Base-by-base conservation (phyloP, 2,888 invertebrate species). In the Marronus borbonicus region DNA sequence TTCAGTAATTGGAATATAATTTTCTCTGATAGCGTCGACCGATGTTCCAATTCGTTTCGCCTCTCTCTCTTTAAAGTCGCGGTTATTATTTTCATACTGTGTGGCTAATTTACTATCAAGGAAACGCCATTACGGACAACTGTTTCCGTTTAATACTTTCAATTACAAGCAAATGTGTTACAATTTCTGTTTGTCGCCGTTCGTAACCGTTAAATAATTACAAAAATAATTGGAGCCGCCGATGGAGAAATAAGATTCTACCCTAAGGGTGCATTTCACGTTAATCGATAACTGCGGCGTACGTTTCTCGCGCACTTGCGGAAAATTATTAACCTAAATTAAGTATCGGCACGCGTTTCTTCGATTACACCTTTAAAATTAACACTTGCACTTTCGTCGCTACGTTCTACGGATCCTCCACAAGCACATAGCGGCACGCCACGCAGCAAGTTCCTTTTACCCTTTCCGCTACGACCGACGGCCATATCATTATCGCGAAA, bases 301-400 rank as follows among this genome's bases (percentile, higher is more conserved):
- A 66, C 24, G 20, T 44, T 44, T 20, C 44, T 49, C 64, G 49
- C 60, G 4, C 5, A 20, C 31, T 14, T 5, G 31, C 31, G 14
- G 55, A 24, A 20, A 36, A 76, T 20, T 76, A 76, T 58, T 76
- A 49, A 72, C 77, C 77, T 20, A 77, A 72, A 77, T 77, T 72
- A 64, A 72, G 58, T 72, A 62, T 49, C 69, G 55, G 76, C 64
- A 72, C 77, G 77, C 50, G 62, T 77, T 77, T 28, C 39, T 72
- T 44, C 62, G 64, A 77, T 77, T 77, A 72, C 72, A 39, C 64
- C 52, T 60, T 52, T 17, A 36, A 64, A 72, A 72, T 77, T 77
- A 50, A 62, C 77, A 77, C 77, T 77, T 77, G 52, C 65, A 77
- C 77, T 77, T 77, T 77, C 72, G 64, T 44, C 60, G 24, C 24